These are phyloP conservation scores for Nemurella pictetii DNA, from an alignment of 2,888 invertebrate species.

Conservation along the genomic window DNA sequence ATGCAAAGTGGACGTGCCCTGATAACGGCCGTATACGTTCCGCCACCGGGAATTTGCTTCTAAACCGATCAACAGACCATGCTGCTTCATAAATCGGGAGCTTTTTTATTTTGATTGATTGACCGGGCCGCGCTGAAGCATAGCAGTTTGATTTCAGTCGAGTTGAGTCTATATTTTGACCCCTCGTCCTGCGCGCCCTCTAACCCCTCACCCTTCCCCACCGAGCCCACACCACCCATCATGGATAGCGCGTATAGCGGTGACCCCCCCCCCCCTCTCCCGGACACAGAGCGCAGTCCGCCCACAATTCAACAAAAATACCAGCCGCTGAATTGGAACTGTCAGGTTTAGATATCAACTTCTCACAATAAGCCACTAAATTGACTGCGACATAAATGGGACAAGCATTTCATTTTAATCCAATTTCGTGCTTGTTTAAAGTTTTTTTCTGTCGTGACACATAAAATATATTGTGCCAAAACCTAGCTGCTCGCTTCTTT, in stretches of 20 bases:
- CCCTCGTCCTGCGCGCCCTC: not conserved
- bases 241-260: not conserved
- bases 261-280: not conserved
- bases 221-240: not conserved
- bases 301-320: not conserved
- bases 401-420: slow-evolving; percentile 12
- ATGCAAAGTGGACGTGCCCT: not conserved
- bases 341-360: not conserved
- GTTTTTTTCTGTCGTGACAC: not conserved
- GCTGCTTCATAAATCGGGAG: not conserved
- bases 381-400: not conserved
- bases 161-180: not conserved
- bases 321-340: not conserved
- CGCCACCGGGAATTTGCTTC: not conserved
- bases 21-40: not conserved
- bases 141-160: not conserved
- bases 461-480: slow-evolving; percentile 10
- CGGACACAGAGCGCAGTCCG: not conserved
- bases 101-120: not conserved
- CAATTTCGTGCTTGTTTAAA: slow-evolving; percentile 7
- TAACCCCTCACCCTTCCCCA: not conserved
- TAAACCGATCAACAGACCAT: not conserved
- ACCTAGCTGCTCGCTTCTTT: not conserved
- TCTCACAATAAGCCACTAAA: slow-evolving; percentile 14
- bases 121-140: not conserved